Evolutionary conservation across 2,797 vertebrate genomes (phyloP).

Genomic region (Furcifer pardalis): DNA sequence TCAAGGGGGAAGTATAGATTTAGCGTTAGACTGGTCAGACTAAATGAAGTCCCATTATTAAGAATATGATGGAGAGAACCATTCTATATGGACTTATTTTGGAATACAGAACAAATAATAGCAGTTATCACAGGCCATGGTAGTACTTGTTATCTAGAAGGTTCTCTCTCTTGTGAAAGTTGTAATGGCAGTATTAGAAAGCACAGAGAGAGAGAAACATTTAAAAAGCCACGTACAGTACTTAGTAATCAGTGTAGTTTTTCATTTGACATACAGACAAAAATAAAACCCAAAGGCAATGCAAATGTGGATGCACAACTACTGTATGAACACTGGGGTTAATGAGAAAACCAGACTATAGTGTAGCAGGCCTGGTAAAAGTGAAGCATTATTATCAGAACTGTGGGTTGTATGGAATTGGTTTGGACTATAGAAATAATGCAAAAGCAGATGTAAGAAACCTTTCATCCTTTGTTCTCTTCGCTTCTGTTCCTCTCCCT

Average conservation of each 20-base stretch:
- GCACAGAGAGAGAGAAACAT: background rate
- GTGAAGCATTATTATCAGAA: background rate
- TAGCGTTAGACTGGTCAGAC: rapidly evolving
- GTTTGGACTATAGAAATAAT: background rate
- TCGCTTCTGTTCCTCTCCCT: background rate
- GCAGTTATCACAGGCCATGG: background rate
- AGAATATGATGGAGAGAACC: background rate
- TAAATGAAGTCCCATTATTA: background rate
- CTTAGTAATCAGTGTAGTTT: background rate
- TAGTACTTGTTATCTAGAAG: background rate
- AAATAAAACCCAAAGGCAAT: background rate
- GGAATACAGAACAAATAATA: background rate
- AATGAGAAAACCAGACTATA: background rate
- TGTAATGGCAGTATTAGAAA: background rate
- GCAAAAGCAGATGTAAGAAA: background rate
- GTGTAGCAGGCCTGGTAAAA: background rate
- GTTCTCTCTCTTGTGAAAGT: background rate
- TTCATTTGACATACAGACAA: background rate
- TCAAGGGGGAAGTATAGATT: background rate
- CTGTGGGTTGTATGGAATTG: background rate
- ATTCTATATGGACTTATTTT: rapidly evolving
- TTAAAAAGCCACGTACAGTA: background rate
- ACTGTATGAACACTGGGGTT: background rate
- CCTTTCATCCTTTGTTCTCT: background rate
- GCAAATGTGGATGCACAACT: background rate